Evolutionary conservation across 1,140 invertebrate genomes (phyloP).

Genomic region (Sycophila sp.): DNA sequence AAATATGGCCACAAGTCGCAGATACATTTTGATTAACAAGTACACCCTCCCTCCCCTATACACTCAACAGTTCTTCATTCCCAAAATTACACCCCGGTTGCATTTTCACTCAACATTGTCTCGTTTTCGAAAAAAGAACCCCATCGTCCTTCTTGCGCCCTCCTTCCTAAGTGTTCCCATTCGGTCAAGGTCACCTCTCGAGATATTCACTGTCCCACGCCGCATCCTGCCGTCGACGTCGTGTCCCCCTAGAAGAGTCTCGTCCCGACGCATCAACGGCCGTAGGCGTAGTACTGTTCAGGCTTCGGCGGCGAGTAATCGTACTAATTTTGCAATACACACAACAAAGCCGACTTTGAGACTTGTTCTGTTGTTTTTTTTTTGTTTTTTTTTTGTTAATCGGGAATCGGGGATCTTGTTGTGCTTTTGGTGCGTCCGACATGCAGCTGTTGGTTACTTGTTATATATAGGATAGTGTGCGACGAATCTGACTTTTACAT

Average conservation of each 20-base stretch:
- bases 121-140: too few species aligned
- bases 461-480: background rate
- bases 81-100: background rate
- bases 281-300: slow-evolving; percentile 15
- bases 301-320: slow-evolving; percentile 48
- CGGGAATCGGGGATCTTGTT: too few species aligned
- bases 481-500: slow-evolving; percentile 18
- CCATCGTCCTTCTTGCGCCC: background rate
- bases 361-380: slow-evolving; percentile 11
- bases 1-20: slow-evolving; percentile 26
- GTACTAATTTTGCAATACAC: slow-evolving; percentile 50
- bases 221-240: background rate
- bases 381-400: slow-evolving; percentile 1
- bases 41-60: background rate
- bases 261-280: slow-evolving; percentile 18
- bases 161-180: background rate
- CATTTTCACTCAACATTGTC: background rate
- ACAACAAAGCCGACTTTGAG: slow-evolving; percentile 30
- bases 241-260: too few species aligned
- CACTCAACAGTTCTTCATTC: background rate
- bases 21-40: slow-evolving; percentile 23
- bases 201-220: background rate
- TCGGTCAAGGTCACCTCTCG: background rate
- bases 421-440: background rate
- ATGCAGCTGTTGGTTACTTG: slow-evolving; percentile 15